Conservation (phyloP, 2,888 invertebrate species). For the Chrysolina americana region DNA sequence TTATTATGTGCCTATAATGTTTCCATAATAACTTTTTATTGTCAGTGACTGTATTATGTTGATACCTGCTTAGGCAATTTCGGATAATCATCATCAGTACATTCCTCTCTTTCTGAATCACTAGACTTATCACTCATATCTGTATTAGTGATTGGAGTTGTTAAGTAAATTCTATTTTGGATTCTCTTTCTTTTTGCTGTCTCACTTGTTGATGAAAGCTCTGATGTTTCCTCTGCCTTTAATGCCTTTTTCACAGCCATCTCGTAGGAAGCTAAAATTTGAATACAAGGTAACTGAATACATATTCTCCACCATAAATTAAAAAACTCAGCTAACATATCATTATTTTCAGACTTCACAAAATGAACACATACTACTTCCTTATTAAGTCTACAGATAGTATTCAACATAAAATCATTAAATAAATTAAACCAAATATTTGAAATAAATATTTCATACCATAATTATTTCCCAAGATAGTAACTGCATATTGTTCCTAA, state of each 20-base stretch:
- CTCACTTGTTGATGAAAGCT: conserved; percentile 36
- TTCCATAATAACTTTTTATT: conserved; percentile 10
- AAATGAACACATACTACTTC: conserved; percentile 31
- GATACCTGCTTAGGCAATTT: conserved; percentile 31
- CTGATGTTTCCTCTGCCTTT: conserved; percentile 38
- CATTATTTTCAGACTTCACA: conserved; percentile 33
- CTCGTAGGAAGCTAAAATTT: conserved; percentile 37
- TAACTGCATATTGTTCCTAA: conserved; percentile 39
- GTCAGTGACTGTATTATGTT: conserved; percentile 23
- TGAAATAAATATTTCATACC: conserved; percentile 32
- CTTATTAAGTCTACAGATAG: conserved; percentile 20
- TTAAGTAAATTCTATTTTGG: conserved; percentile 31
- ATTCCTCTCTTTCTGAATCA: conserved; percentile 34
- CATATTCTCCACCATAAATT: conserved; percentile 34
- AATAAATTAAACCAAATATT: conserved; percentile 32
- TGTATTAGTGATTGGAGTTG: conserved; percentile 34
- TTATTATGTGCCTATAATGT: conserved; percentile 25
- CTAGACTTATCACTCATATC: conserved; percentile 32
- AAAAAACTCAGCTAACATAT: conserved; percentile 31
- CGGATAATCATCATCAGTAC: conserved; percentile 28
- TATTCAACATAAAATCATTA: conserved; percentile 28
- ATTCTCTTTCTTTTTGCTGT: conserved; percentile 34
- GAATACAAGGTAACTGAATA: conserved; percentile 24
- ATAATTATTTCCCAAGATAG: conserved; percentile 39
- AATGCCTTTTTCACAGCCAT: conserved; percentile 35